A percentile compares a stretch with the other conserved stretches of the same genome.
Evolutionary conservation across 2,113 vertebrate species (phyloP).

Genomic region (Phyllostomus discolor): DNA sequence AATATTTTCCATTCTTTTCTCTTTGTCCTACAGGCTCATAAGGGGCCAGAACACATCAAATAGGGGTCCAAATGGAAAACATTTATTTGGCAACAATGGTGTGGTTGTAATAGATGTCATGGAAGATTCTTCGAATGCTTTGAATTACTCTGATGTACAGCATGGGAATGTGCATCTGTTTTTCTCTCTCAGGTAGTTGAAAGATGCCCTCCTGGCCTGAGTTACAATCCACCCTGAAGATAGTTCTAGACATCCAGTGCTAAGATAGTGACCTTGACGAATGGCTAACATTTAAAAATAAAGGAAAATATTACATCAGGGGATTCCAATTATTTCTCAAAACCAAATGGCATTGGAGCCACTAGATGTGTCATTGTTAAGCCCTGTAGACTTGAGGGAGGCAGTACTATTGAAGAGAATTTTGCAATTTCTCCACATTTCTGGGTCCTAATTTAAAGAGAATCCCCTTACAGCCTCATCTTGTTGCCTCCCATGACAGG

Average conservation of each 20-base stretch:
- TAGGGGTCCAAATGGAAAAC: background rate
- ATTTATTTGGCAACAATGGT: background rate
- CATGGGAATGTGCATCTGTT: background rate
- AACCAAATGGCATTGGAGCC: background rate
- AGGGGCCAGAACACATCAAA: rapidly evolving
- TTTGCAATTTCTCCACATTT: background rate
- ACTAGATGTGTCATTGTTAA: conserved; percentile 37
- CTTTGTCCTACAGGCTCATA: background rate
- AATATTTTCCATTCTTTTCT: background rate
- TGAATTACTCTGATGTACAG: background rate
- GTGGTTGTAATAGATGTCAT: background rate
- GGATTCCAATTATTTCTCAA: conserved; percentile 43
- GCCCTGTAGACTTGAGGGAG: background rate
- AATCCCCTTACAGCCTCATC: conserved; percentile 13
- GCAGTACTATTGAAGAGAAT: conserved; percentile 15
- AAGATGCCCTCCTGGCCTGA: background rate
- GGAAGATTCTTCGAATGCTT: background rate
- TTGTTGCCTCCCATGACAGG: background rate
- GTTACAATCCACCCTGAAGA: background rate
- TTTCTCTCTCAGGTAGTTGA: background rate
- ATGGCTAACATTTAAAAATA: conserved; percentile 51
- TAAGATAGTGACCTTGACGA: conserved; percentile 4
- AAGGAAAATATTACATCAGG: conserved; percentile 45
- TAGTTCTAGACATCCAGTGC: conserved; percentile 19
- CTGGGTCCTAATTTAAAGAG: conserved; percentile 33